phyloP scores from a whole-genome alignment of 2,888 invertebrate genomes.

The Microctonus hyperodae region DNA sequence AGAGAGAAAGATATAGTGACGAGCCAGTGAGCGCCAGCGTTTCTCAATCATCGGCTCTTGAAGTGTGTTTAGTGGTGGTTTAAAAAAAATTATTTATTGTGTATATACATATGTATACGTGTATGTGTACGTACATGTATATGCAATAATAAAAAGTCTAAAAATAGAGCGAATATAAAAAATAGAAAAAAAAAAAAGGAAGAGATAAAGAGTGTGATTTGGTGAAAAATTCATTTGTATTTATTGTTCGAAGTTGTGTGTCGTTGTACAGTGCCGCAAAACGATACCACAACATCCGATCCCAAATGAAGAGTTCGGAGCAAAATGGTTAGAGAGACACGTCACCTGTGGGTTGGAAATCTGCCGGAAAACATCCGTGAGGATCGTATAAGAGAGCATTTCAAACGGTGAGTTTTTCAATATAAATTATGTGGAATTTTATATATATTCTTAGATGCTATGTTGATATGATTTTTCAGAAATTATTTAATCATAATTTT shows the following conservation, averaged over 20 bases:
- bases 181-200: background rate
- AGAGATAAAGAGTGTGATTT: background rate
- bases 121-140: too few species aligned
- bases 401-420: slow-evolving; percentile 85
- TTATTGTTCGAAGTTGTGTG: slow-evolving; percentile 55
- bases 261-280: slow-evolving; percentile 63
- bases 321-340: slow-evolving; percentile 99
- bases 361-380: slow-evolving; percentile 99
- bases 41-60: background rate
- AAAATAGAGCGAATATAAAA: too few species aligned
- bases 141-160: too few species aligned
- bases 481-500: too few species aligned
- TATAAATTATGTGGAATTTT: too few species aligned
- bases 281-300: slow-evolving; percentile 66
- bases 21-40: background rate
- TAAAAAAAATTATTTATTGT: too few species aligned
- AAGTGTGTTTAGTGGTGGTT: background rate
- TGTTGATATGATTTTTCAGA: too few species aligned
- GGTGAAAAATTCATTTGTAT: slow-evolving; percentile 15
- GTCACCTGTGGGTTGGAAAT: slow-evolving; percentile 99
- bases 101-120: too few species aligned
- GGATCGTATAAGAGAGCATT: slow-evolving; percentile 96
- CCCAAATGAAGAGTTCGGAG: slow-evolving; percentile 92
- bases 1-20: background rate
- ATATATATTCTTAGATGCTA: too few species aligned